Percentiles rank a stretch among this genome's conserved stretches.
phyloP scores from a whole-genome alignment of 1,140 invertebrate species.

The Diabrotica undecimpunctata region DNA sequence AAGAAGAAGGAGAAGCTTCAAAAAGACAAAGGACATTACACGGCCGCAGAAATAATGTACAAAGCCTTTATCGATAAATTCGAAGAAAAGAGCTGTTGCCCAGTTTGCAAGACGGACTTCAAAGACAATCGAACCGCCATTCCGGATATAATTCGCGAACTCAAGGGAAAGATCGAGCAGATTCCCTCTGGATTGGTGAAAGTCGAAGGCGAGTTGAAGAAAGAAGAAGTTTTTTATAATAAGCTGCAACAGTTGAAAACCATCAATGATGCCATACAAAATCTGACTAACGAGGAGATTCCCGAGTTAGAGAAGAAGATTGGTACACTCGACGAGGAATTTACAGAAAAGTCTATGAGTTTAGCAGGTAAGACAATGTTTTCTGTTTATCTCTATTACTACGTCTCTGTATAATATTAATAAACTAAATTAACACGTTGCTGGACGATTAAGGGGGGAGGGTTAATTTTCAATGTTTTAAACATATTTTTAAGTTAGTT shows the following conservation, averaged over 20 bases:
- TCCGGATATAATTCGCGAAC: constrained; percentile 40
- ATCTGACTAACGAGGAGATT: constrained; percentile 27
- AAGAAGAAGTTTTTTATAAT: constrained; percentile 35
- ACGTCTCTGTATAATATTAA: too few species aligned
- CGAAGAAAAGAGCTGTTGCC: constrained; percentile 40
- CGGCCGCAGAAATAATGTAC: constrained; percentile 49
- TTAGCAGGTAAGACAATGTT: constrained; percentile 15
- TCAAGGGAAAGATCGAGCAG: constrained; percentile 52
- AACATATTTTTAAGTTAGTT: too few species aligned
- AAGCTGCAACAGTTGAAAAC: constrained; percentile 39
- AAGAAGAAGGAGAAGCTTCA: constrained; percentile 47
- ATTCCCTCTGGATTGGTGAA: constrained; percentile 46
- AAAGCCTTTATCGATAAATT: constrained; percentile 46
- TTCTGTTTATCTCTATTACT: too few species aligned
- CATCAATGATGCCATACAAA: constrained; percentile 34
- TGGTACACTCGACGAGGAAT: constrained; percentile 22
- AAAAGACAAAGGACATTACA: constrained; percentile 47
- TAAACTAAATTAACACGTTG: too few species aligned
- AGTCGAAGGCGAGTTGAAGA: constrained; percentile 42
- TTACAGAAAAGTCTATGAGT: constrained; percentile 24
- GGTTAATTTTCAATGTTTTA: too few species aligned
- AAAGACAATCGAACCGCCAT: constrained; percentile 26
- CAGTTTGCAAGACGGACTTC: constrained; percentile 42
- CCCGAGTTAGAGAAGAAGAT: constrained; percentile 28
- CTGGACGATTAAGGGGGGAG: too few species aligned